Conservation (phyloP, 2,888 invertebrate species). For the Drosophila multiciliata region DNA sequence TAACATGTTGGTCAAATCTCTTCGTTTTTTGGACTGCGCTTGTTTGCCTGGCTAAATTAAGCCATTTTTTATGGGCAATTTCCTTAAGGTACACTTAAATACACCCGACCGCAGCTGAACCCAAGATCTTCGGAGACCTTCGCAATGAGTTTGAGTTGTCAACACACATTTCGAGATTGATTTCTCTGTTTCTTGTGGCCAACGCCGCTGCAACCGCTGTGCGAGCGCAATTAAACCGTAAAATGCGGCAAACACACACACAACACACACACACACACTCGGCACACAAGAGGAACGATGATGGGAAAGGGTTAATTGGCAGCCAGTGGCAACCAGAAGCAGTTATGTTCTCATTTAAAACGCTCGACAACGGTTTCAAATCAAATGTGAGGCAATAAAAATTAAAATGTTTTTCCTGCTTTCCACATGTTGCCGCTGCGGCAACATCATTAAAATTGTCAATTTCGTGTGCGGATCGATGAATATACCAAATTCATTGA, state of each 20-base stretch:
- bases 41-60: conserved; percentile 65
- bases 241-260: conserved; percentile 54
- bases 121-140: conserved; percentile 22
- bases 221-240: conserved; percentile 72
- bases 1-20: conserved; percentile 30
- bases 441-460: conserved; percentile 57
- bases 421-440: conserved; percentile 26
- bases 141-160: conserved; percentile 61
- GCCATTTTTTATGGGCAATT: conserved; percentile 83
- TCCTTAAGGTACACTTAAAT: conserved; percentile 66
- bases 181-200: conserved; percentile 65
- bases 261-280: background rate
- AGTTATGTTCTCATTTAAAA: conserved; percentile 83
- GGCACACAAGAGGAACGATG: conserved; percentile 26
- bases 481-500: conserved; percentile 13
- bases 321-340: conserved; percentile 64
- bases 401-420: conserved; percentile 72
- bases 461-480: conserved; percentile 33
- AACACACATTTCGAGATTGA: conserved; percentile 76
- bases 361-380: conserved; percentile 71
- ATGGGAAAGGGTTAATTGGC: conserved; percentile 60
- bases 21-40: conserved; percentile 6
- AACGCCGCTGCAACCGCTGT: conserved; percentile 41
- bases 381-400: conserved; percentile 74
- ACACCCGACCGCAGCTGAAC: conserved; percentile 43